Evolutionary conservation across 2,113 vertebrate genomes (phyloP), one percentile per base, ranked within the genome.

Genomic region (Casuarius casuarius): DNA sequence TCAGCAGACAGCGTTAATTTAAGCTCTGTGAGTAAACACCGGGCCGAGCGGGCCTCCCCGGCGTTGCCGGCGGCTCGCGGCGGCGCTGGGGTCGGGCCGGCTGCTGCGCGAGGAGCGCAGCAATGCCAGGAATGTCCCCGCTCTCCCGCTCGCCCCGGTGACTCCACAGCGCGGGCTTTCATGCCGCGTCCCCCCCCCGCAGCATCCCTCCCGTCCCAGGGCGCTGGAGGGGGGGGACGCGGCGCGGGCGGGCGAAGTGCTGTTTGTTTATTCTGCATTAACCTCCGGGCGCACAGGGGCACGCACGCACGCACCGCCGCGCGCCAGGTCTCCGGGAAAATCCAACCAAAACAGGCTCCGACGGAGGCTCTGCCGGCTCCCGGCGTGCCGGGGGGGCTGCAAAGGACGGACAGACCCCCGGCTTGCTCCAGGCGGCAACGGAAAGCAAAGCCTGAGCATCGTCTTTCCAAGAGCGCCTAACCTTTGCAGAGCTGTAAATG

Each of bases 401-500:
- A 7, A 67, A 85, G 84, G 56, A 59, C 29, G 33, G 35, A 51
- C 19, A 38, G 51, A 5, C 35, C 56, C 61, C 61, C 35, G 42
- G 44, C 62, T 49, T 71, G 63, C 61, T 91, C 86, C 49, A 42
- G 66, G 75, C 48, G 4, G n/a, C 63, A 13, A 56, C 67, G 56
- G 21, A 26, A 62, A 46, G 52, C 89, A 77, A 95, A 95, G 62
- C 90, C 66, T 1, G 38, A 38, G 72, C 56, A 93, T 82, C 94
- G 29, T 97, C 91, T 95, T 94, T 97, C 91, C 95, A 97, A 95
- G 93, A 96, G 97, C 94, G 40, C 89, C 18, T 59, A 94, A 67
- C 95, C 78, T 70, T 97, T 91, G 7, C 93, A 92, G 97, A 98
- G 97, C 97, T 98, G 98, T 97, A 97, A 98, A 98, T 98, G 97